Evolutionary conservation across 2,888 invertebrate genomes (phyloP), one percentile per base, ranked within the genome.

Genomic region (Bugula neritina): DNA sequence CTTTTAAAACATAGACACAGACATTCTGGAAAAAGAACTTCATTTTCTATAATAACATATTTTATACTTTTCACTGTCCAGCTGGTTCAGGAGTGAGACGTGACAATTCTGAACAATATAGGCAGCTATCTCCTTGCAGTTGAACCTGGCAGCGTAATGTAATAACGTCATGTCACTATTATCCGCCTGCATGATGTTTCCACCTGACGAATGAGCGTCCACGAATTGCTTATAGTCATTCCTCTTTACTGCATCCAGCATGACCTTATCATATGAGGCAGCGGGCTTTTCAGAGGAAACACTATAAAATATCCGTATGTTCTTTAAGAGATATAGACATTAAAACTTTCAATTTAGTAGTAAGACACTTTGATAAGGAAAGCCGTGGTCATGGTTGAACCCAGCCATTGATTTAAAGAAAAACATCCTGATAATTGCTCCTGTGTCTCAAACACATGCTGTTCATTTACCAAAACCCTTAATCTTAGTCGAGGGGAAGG

Each of bases 51-150:
- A 1, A 35, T 13, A 17, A 52, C 43, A 43, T 43, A 43, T 5
- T 43, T 43, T 43, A 43, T 17, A 91, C 91, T 89, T 89, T 83
- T 90, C 92, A 82, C 90, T 91, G 82, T 95, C 94, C 74, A 90
- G 88, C 89, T 93, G 91, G 84, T 95, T 91, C 74, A 95, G 87
- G 74, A 94, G 89, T 69, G 90, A 88, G 72, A 90, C 88, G 13
- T 94, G 93, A 29, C 93, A 84, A 84, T 90, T 89, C 72, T 92
- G 90, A 74, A 95, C 90, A 76, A 95, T 88, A 84, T 92, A 95
- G 85, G 91, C 90, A 73, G 95, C 90, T 77, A 95, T 90, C 80
- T 94, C 92, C 82, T 91, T 92, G 86, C 94, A 91, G 69, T 94
- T 94, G 83, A 91, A 90, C 75, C 91, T 88, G 72, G 93, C 90